Evolutionary conservation across 2,888 invertebrate species (phyloP), one percentile per base, ranked within the genome.

Genomic region (Lymantria dispar): DNA sequence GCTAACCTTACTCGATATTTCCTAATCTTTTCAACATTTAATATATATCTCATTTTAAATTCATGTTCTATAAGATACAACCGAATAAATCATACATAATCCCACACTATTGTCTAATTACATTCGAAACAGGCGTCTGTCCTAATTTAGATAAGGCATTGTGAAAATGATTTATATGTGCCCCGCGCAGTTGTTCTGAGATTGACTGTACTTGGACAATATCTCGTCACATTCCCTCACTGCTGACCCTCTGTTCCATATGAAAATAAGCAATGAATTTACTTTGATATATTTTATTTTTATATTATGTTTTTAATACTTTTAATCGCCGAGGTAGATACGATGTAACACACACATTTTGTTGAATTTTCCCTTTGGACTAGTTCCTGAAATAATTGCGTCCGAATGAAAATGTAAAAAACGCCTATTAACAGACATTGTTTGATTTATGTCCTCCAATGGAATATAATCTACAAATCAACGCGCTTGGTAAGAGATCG

Each of bases 161-260:
- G 78, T 76, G 60, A 71, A 75, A 76, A 83, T 85, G 85, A 87
- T 87, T 83, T 84, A 87, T 22, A 22, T 86, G 74, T 73, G 73
- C 73, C n/a, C 65, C 63, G 68, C 80, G 78, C 86, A 85, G 82
- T 81, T 83, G 80, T 65, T 72, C 56, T 15, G 52, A 47, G 48
- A 48, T 48, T 45, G 43, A 39, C 52, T 30, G 48, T 53, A 39
- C 44, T 65, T 56, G 62, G 72, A 82, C 80, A 82, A 82, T 81
- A 73, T 63, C 67, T 54, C 48, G 60, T 58, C 65, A 58, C 76
- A 76, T 87, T 87, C 86, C 80, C 87, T 87, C 86, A 86, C 84
- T 81, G 82, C 78, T 85, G 85, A 84, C 64, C 68, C 74, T 10
- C 10, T 33, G 33, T 33, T 33, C 33, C 8, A 76, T 78, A 83